Evolutionary conservation across 2,113 vertebrate species (phyloP), one percentile per base, ranked within the genome.

Genomic region (Scolopax mira): DNA sequence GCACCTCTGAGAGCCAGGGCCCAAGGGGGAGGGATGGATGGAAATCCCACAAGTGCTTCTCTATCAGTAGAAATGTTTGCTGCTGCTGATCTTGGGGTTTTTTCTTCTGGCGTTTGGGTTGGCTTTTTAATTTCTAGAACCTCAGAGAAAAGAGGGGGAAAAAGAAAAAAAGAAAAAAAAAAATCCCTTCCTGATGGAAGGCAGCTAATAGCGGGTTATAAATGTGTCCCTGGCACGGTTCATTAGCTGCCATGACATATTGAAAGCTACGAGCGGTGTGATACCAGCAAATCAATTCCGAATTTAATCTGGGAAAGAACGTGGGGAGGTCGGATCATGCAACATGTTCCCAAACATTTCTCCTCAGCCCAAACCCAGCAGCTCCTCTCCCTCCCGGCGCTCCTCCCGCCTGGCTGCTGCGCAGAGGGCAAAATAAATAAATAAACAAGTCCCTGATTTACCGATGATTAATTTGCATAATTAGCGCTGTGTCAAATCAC

Each of bases 401-500:
- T 77, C 83, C 81, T 82, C 81, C 86, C 55, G 85, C 88, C 87
- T 55, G 79, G 79, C 58, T 58, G 28, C 12, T 1, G 82, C 18
- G 13, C 31, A 51, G 87, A 88, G 35, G 2, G 18, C 48, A 21
- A 86, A 84, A 86, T 61, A 95, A 95, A 92, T 90, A 95, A 96
- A 93, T 92, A 95, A 96, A 90, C 41, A 23, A 24, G 62, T n/a
- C 69, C 69, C 78, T 81, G 44, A 85, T 90, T 66, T 92, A 90
- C 82, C 27, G 8, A 49, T 89, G 93, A 96, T 86, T 97, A 95
- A 94, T 97, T 96, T 97, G 88, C 95, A 90, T 87, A 93, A 88
- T 97, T 88, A 87, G 88, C 6, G 28, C 77, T 23, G 72, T 52
- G 91, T 91, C 65, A 61, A 57, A 79, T 91, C 78, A 25, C 90